phyloP scores from a whole-genome alignment of 1,140 invertebrate genomes.

The Pygmarrhopalites habei region DNA sequence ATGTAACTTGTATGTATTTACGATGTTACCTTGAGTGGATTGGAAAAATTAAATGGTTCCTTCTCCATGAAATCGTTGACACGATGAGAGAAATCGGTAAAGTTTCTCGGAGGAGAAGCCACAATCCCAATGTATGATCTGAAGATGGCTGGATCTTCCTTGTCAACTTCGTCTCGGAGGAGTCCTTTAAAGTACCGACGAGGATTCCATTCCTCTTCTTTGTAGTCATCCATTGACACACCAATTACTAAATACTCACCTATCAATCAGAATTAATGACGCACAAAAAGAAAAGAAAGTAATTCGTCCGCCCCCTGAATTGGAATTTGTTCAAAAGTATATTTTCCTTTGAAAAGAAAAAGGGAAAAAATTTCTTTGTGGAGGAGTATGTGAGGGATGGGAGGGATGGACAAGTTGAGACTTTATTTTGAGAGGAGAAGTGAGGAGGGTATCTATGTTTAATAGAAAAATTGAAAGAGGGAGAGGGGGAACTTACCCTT shows the following conservation, averaged over 20 bases:
- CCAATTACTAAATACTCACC: conserved; percentile 86
- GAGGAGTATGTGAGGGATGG: no score
- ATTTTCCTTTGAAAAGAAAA: conserved; percentile 4
- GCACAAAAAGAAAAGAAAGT: neutral
- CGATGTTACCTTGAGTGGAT: no score
- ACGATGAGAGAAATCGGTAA: conserved; percentile 63
- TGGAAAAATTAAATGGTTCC: conserved; percentile 77
- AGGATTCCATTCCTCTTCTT: conserved; percentile 55
- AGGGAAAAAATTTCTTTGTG: no score
- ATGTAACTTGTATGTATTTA: no score
- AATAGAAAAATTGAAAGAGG: no score
- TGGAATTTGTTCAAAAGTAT: neutral
- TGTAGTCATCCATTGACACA: conserved; percentile 80
- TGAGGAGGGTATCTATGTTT: no score
- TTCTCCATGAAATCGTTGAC: conserved; percentile 65
- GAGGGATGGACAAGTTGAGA: no score
- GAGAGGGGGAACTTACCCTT: no score
- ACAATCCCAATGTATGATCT: conserved; percentile 58
- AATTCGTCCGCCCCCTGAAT: neutral
- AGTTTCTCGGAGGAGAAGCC: conserved; percentile 48
- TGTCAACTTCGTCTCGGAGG: conserved; percentile 54
- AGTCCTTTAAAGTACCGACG: conserved; percentile 66
- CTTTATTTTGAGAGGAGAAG: no score
- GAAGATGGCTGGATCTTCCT: conserved; percentile 54
- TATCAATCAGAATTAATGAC: conserved; percentile 45